Base-by-base conservation (phyloP, 2,113 vertebrate genomes). In the Melanocharis versteri region DNA sequence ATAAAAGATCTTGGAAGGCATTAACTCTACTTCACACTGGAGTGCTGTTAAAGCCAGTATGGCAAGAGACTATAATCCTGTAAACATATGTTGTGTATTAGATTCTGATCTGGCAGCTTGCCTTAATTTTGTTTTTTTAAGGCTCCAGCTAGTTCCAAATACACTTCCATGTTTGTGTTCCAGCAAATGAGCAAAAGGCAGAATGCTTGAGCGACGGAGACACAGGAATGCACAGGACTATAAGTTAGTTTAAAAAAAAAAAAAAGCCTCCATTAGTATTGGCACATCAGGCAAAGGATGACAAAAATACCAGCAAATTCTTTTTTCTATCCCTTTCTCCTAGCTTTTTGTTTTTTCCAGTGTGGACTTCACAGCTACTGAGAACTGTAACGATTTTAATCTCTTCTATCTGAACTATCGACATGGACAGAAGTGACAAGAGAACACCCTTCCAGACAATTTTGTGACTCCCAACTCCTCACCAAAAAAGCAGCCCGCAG, bases 71-170 rank as follows among this genome's bases (percentile, higher is more conserved):
- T 86, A 47, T 84, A 83, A 89, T 50, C 78, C 79, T 28, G 77
- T 96, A 97, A 96, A 90, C 96, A 96, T 90, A 77, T 97, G 97
- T 85, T 97, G 96, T 94, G 94, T 93, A 94, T 97, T 96, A 95
- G 58, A 93, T 96, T 94, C 90, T 95, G 96, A 97, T 97, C 94
- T 95, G 97, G 97, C 97, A 97, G 97, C 70, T 94, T 95, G 95
- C 91, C 87, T 81, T 94, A 92, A 85, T 96, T 95, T 95, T 97
- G 87, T 76, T 50, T 92, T 93, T 93, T 83, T 87, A 94, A 91
- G 69, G 45, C 76, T 95, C 60, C 80, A 88, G 35, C 2, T 3
- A 95, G 92, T 71, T 96, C 88, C 91, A 97, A 95, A 95, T 94
- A 96, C 93, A 89, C 86, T 96, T 95, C 79, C 87, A 86, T 78